A percentile compares a stretch with the other conserved stretches of the same genome.
These are phyloP conservation scores for Eupleurogrammus muticus DNA, from an alignment of 2,797 vertebrate genomes.

Conservation along the genomic window DNA sequence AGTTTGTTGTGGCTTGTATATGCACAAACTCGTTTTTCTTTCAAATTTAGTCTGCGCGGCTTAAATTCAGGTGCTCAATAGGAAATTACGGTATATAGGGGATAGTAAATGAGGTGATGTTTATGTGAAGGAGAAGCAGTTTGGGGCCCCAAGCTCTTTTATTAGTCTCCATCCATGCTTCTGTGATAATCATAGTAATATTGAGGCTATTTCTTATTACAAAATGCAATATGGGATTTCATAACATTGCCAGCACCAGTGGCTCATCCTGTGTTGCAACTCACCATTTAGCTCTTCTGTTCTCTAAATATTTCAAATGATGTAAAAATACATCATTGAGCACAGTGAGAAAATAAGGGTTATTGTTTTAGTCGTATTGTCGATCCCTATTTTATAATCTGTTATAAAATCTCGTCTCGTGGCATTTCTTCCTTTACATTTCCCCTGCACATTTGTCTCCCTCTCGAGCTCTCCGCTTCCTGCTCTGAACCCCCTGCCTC, in stretches of 20 bases:
- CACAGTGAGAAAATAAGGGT: not conserved
- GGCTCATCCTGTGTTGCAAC: too few relatives aligned
- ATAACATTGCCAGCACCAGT: too few relatives aligned
- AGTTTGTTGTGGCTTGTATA: too few relatives aligned
- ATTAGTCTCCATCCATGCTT: not conserved
- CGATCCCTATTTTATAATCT: not conserved
- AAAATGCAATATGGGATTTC: not conserved
- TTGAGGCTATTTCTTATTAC: not conserved
- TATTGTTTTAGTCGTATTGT: not conserved
- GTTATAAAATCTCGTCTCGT: not conserved
- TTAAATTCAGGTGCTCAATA: too few relatives aligned
- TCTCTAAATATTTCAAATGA: not conserved
- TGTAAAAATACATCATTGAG: not conserved
- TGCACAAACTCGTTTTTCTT: too few relatives aligned
- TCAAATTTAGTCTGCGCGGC: too few relatives aligned
- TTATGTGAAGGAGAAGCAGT: too few relatives aligned
- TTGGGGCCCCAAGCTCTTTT: not conserved
- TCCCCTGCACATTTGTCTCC: conserved; percentile 3
- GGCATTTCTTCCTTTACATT: not conserved
- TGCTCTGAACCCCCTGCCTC: conserved; percentile 6
- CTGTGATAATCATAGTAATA: not conserved
- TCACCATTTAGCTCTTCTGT: not conserved
- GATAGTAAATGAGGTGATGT: too few relatives aligned
- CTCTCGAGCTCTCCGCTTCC: conserved; percentile 23
- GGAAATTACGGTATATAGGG: too few relatives aligned